Percentiles rank a stretch among this genome's conserved stretches.
These are phyloP conservation scores for Xerus inauris DNA, from an alignment of 2,113 vertebrate species.

Conservation along the genomic window DNA sequence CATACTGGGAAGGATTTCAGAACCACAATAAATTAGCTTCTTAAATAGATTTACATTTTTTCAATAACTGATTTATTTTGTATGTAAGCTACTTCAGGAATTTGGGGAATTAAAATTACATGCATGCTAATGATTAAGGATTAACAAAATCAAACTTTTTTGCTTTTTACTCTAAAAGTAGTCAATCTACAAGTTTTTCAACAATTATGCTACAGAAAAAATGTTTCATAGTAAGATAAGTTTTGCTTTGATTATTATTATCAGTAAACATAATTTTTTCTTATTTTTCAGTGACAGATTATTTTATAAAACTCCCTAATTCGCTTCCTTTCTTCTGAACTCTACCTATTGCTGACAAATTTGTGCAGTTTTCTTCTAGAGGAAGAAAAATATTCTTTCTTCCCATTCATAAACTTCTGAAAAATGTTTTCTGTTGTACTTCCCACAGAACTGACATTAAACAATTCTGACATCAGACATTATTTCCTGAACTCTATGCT, in stretches of 20 bases:
- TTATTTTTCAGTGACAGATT: constrained; percentile 74
- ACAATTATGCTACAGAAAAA: constrained; percentile 48
- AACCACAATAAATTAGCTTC: too few species aligned
- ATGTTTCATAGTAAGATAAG: constrained; percentile 27
- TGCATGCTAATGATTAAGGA: constrained; percentile 55
- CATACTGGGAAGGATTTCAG: too few species aligned
- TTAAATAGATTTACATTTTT: too few species aligned
- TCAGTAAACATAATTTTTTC: constrained; percentile 53
- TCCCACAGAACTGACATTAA: constrained; percentile 73
- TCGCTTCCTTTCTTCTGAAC: constrained; percentile 82
- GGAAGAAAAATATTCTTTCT: constrained; percentile 32
- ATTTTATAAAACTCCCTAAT: constrained; percentile 74
- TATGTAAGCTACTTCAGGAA: constrained; percentile 62
- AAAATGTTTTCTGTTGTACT: constrained; percentile 80
- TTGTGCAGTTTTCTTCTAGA: constrained; percentile 81
- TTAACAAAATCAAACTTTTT: constrained; percentile 65
- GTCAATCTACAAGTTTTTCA: constrained; percentile 25
- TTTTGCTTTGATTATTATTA: constrained; percentile 27
- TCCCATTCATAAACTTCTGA: constrained; percentile 78
- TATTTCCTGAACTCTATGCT: constrained; percentile 79
- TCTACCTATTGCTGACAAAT: constrained; percentile 80
- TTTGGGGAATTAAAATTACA: constrained; percentile 74
- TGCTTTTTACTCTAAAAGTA: constrained; percentile 68
- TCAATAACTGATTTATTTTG: constrained; percentile 22
- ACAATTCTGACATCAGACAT: constrained; percentile 70